These are phyloP conservation scores for Rhinogobio ventralis DNA, from an alignment of 2,797 vertebrate species.

Conservation along the genomic window DNA sequence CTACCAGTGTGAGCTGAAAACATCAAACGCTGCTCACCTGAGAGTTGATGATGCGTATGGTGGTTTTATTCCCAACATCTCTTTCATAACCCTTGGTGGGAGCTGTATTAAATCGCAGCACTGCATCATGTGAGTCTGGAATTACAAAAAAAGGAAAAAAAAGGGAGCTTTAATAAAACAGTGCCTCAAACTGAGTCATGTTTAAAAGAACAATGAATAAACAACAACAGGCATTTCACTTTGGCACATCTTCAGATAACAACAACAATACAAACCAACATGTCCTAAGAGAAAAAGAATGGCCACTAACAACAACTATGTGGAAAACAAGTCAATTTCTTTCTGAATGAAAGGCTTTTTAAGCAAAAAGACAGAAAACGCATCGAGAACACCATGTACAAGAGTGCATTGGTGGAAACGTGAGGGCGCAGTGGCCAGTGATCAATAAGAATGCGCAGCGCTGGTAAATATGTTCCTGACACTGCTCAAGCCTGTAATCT, in stretches of 20 bases:
- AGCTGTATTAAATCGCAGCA: slow-evolving; percentile 95
- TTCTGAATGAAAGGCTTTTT: neutral
- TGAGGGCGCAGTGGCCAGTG: neutral
- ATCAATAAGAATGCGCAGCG: neutral
- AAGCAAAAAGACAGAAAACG: neutral
- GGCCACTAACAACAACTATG: neutral
- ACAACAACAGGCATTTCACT: neutral
- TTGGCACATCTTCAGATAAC: neutral
- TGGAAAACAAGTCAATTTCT: too few species aligned
- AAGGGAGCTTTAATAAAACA: neutral
- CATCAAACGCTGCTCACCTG: slow-evolving; percentile 82
- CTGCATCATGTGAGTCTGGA: slow-evolving; percentile 94
- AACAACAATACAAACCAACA: neutral
- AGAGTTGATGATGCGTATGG: slow-evolving; percentile 95
- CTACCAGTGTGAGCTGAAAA: neutral
- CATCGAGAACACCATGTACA: neutral
- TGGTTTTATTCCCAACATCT: slow-evolving; percentile 97
- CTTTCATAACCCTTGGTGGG: slow-evolving; percentile 92
- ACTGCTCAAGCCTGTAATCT: neutral
- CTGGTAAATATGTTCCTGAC: neutral
- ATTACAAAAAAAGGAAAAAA: slow-evolving; percentile 24
- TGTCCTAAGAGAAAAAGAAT: neutral
- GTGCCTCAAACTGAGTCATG: neutral
- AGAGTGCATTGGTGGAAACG: neutral
- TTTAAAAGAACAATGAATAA: neutral